Evolutionary conservation across 1,140 invertebrate species (phyloP).

Genomic region (Coptotermes formosanus): DNA sequence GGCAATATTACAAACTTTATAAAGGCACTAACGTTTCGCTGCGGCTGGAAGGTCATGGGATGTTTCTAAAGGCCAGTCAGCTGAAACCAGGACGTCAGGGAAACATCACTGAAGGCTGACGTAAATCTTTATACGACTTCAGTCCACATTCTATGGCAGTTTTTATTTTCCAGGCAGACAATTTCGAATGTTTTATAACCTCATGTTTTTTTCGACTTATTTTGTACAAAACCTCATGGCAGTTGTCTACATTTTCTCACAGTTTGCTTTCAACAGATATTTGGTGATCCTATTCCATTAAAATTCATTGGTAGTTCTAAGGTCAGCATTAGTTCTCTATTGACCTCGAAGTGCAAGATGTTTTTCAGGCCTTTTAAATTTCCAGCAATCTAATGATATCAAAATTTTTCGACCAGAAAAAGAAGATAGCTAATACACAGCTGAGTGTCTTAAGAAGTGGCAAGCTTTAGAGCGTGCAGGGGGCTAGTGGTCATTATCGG

Average conservation of each 20-base stretch:
- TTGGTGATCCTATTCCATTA: background rate
- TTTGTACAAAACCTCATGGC: background rate
- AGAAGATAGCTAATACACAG: too few species aligned
- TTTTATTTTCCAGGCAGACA: background rate
- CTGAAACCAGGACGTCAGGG: background rate
- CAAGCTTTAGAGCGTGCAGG: too few species aligned
- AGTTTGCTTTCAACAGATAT: background rate
- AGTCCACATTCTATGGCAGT: background rate
- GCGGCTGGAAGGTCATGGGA: background rate
- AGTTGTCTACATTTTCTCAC: background rate
- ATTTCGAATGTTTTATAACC: background rate
- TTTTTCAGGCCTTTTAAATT: background rate
- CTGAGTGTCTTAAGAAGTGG: too few species aligned
- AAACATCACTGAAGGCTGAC: background rate
- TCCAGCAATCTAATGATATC: background rate
- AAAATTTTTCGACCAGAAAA: background rate
- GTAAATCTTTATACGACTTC: background rate
- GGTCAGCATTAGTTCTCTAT: too few species aligned
- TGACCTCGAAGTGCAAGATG: too few species aligned
- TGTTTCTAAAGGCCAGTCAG: background rate
- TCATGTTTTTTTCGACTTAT: background rate
- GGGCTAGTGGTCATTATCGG: too few species aligned
- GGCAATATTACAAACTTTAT: background rate
- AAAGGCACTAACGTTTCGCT: background rate
- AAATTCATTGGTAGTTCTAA: background rate